Evolutionary conservation across 1,140 invertebrate species (phyloP), one percentile per base, ranked within the genome.

Genomic region (Oryzaephilus surinamensis): DNA sequence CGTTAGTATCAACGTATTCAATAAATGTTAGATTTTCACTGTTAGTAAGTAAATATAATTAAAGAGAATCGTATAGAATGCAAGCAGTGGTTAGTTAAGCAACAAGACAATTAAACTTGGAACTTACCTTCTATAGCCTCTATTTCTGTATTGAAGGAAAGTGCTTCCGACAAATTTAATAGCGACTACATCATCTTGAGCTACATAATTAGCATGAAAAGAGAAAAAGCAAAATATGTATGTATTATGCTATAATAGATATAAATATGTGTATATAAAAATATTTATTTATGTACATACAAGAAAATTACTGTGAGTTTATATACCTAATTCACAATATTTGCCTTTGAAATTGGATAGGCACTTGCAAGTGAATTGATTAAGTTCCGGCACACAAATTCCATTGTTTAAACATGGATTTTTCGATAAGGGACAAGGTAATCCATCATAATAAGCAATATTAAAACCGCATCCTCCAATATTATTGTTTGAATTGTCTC

Each of bases 381-480:
- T 74, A 10, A 86, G 63, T 35, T 77, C 65, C n/a, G 84, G 81
- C 18, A 82, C 62, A 63, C 84, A 89, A 27, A 80, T 65, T 0
- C 83, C 83, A 19, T 77, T 76, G 61, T 87, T 85, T 34, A 71
- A 66, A 61, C 84, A 89, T 7, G 80, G 79, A 63, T 72, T 70
- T 43, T 70, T 63, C 34, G 62, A 60, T 24, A 61, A 62, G 2
- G 73, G 72, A 65, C 84, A 87, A 0, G 82, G 82, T 20, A 72
- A 65, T 13, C 81, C 81, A 40, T 71, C 68, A 59, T 84, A 86
- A 28, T 70, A 65, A 11, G 67, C 64, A 1, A 62, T 41, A 24
- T 55, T 47, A 30, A 46, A 48, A 5, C 41, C 41, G 39, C 58
- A 60, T 20, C 45, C 47, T n/a, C n/a, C n/a, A n/a, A n/a, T n/a